Base-by-base conservation (phyloP, 2,888 invertebrate genomes). In the Sicus ferrugineus region DNA sequence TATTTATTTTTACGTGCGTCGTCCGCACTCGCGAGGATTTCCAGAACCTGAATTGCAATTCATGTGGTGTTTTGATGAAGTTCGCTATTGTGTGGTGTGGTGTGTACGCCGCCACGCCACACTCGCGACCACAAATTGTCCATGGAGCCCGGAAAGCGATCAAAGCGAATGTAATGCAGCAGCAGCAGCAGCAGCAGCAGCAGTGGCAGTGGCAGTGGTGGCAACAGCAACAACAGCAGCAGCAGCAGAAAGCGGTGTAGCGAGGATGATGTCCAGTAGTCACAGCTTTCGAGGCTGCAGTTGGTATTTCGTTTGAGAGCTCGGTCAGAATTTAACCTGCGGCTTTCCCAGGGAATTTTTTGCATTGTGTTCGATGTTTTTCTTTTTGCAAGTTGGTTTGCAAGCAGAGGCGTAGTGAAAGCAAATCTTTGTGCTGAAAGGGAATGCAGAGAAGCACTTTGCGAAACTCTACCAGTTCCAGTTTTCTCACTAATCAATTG, bases 261-360 rank as follows among this genome's bases (percentile, higher is more conserved):
- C 30, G 31, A 64, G 11, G 52, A 64, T 48, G 52, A 52, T 23
- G 64, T 64, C 48, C 64, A 64, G 52, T 19, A 64, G 52, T 52
- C 62, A 42, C 30, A 31, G 52, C 31, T 64, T 50, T 31, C 19
- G 64, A 52, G 26, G 31, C 1, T 50, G 64, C 28, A 50, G 30
- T 64, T 64, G 50, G 34, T 64, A 64, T 64, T 58, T 66, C 38
- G 38, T 66, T 21, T 23, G 56, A 56, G 46, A 54, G 56, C 21
- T 65, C 16, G 34, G 28, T 56, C 56, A 54, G 48, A 56, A 34
- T 66, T 66, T 52, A 54, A 42, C 58, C 56, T 67, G 67, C 26
- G 30, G 67, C 26, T 58, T 58, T 58, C 46, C 67, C 58, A 58
- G 56, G 42, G 38, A 34, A 52, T 66, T 42, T 58, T 67, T 67